Evolutionary conservation across 2,797 vertebrate genomes (phyloP).

Genomic region (Nannoperca obscura): DNA sequence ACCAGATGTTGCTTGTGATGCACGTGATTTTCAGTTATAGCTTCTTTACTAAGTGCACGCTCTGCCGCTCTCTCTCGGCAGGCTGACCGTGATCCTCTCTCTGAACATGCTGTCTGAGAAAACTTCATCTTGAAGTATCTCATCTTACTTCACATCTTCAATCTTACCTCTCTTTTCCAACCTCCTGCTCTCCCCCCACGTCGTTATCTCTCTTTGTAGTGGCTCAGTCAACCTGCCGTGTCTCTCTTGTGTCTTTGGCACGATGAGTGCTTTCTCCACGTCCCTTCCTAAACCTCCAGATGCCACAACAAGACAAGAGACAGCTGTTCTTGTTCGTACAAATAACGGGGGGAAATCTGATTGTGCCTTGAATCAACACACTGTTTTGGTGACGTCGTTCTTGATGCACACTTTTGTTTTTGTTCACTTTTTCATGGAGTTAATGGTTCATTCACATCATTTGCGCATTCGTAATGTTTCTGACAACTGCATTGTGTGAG

Average conservation of each 20-base stretch:
- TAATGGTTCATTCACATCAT: conserved; percentile 54
- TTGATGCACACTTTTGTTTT: conserved; percentile 6
- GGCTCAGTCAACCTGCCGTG: conserved; percentile 4
- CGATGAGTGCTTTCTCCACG: not conserved
- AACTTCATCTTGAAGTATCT: conserved; percentile 44
- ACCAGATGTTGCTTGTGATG: not conserved
- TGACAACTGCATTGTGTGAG: conserved; percentile 59
- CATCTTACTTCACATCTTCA: conserved; percentile 37
- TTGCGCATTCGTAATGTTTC: conserved; percentile 51
- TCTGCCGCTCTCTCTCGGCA: conserved; percentile 27
- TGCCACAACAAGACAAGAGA: conserved; percentile 30
- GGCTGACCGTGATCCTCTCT: conserved; percentile 24
- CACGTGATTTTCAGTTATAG: not conserved
- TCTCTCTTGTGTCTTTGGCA: conserved; percentile 10
- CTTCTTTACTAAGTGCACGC: conserved; percentile 21
- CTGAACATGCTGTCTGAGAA: conserved; percentile 23
- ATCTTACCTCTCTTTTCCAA: conserved; percentile 35
- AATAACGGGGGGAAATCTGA: conserved; percentile 6
- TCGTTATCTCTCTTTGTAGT: conserved; percentile 38
- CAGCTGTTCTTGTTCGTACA: conserved; percentile 23
- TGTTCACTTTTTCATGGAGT: conserved; percentile 9
- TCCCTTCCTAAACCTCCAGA: conserved; percentile 31
- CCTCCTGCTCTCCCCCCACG: conserved; percentile 37
- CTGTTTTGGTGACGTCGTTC: not conserved
- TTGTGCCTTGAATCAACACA: not conserved